A percentile compares a stretch with the other conserved stretches of the same genome.
phyloP scores from a whole-genome alignment of 2,797 vertebrate species.

The Toxotes lorentzi region DNA sequence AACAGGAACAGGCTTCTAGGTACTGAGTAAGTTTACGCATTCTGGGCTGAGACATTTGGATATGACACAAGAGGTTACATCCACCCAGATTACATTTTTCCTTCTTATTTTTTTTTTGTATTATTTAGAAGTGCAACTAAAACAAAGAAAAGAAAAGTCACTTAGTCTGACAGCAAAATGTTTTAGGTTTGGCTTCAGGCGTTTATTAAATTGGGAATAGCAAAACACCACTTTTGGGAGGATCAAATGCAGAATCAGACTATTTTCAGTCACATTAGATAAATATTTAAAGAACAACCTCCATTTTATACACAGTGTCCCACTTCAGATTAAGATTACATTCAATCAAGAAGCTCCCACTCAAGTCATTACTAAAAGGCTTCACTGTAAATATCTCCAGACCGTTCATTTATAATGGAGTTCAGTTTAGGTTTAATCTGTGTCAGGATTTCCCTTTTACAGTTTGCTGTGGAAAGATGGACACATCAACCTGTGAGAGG shows the following conservation, averaged over 20 bases:
- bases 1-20: slow-evolving; percentile 29
- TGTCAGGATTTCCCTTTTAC: background rate
- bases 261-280: slow-evolving; percentile 34
- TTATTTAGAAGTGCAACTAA: slow-evolving; percentile 38
- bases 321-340: slow-evolving; percentile 26
- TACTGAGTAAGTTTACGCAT: slow-evolving; percentile 27
- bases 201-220: slow-evolving; percentile 34
- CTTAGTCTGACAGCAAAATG: slow-evolving; percentile 44
- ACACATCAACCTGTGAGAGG: background rate
- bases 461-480: background rate
- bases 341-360: slow-evolving; percentile 24
- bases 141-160: slow-evolving; percentile 44
- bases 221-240: slow-evolving; percentile 27
- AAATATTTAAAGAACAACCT: slow-evolving; percentile 52
- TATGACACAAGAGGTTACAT: slow-evolving; percentile 28
- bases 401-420: background rate
- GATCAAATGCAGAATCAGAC: slow-evolving; percentile 42
- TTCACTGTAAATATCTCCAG: slow-evolving; percentile 14
- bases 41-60: slow-evolving; percentile 21
- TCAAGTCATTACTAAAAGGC: slow-evolving; percentile 4
- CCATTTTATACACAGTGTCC: slow-evolving; percentile 27
- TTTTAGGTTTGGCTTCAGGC: slow-evolving; percentile 35
- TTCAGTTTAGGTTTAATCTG: slow-evolving; percentile 1
- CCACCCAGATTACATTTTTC: slow-evolving; percentile 10
- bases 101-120: background rate